Evolutionary conservation across 2,113 vertebrate genomes (phyloP).

Genomic region (Caranx ignobilis): DNA sequence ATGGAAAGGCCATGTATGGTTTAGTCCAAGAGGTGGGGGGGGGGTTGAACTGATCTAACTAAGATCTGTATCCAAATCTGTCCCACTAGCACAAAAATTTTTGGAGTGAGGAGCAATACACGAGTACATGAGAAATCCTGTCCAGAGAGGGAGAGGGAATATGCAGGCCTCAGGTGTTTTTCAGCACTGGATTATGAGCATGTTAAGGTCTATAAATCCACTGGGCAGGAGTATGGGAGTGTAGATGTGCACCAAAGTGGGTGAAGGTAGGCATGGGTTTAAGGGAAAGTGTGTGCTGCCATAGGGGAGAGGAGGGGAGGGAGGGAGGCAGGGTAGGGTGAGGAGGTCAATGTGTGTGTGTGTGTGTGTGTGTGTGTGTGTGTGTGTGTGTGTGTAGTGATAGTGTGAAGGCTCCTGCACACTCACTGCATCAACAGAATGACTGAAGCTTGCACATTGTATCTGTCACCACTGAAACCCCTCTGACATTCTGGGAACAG

Average conservation of each 20-base stretch:
- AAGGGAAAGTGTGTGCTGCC: constrained; percentile 56
- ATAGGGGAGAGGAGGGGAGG: constrained; percentile 2
- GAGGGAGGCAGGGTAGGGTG: constrained; percentile 7
- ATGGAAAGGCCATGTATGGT: constrained; percentile 32
- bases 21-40: constrained; percentile 17
- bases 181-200: constrained; percentile 53
- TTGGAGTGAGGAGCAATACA: not conserved
- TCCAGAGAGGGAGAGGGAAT: constrained; percentile 24
- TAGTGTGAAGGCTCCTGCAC: constrained; percentile 25
- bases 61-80: not conserved
- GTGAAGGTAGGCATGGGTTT: constrained; percentile 24
- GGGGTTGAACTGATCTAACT: constrained; percentile 3
- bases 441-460: constrained; percentile 63
- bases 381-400: constrained; percentile 20
- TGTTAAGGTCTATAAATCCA: constrained; percentile 41
- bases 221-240: constrained; percentile 7
- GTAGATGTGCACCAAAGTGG: constrained; percentile 52
- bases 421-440: constrained; percentile 47
- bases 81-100: not conserved
- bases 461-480: constrained; percentile 69
- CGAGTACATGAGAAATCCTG: not conserved
- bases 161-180: constrained; percentile 26
- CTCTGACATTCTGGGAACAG: constrained; percentile 73
- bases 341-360: constrained; percentile 5
- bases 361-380: constrained; percentile 8